Percentiles rank a stretch among this genome's conserved stretches.
phyloP scores from a whole-genome alignment of 2,113 vertebrate species.

The Dolichallabes microphthalmus region DNA sequence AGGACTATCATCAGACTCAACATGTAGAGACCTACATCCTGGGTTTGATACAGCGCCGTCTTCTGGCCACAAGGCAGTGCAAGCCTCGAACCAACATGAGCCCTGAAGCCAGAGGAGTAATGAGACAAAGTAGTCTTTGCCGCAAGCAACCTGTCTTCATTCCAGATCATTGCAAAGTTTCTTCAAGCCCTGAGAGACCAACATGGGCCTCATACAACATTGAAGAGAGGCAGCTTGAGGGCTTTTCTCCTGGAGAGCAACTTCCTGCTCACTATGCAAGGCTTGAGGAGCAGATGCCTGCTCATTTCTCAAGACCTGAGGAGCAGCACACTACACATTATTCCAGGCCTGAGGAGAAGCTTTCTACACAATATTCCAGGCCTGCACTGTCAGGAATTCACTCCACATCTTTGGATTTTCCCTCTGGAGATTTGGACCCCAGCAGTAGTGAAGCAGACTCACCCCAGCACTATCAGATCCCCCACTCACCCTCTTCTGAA shows the following conservation, averaged over 20 bases:
- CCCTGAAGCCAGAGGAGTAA: slow-evolving; percentile 64
- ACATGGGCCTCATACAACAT: slow-evolving; percentile 48
- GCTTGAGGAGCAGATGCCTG: slow-evolving; percentile 27
- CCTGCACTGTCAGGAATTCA: slow-evolving; percentile 34
- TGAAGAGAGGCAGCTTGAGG: slow-evolving; percentile 53
- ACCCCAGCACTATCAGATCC: slow-evolving; percentile 52
- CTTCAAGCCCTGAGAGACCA: slow-evolving; percentile 59
- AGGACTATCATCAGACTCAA: slow-evolving; percentile 61
- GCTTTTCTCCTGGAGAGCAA: slow-evolving; percentile 49
- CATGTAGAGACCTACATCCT: slow-evolving; percentile 79
- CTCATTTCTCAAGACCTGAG: slow-evolving; percentile 53
- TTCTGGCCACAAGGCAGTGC: slow-evolving; percentile 65
- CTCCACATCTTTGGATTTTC: slow-evolving; percentile 56
- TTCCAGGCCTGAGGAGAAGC: slow-evolving; percentile 50
- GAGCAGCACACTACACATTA: slow-evolving; percentile 37
- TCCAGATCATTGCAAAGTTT: slow-evolving; percentile 50
- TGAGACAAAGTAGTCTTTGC: slow-evolving; percentile 74
- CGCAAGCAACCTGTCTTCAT: slow-evolving; percentile 63
- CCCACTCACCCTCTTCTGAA: slow-evolving; percentile 52
- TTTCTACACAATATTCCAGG: slow-evolving; percentile 13
- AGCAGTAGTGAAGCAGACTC: slow-evolving; percentile 64
- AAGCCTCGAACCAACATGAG: slow-evolving; percentile 77
- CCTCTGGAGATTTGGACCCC: slow-evolving; percentile 57
- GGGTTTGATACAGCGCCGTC: slow-evolving; percentile 76
- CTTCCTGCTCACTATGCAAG: slow-evolving; percentile 21